phyloP scores from a whole-genome alignment of 1,140 invertebrate genomes.

The Dinothrombium tinctorium region DNA sequence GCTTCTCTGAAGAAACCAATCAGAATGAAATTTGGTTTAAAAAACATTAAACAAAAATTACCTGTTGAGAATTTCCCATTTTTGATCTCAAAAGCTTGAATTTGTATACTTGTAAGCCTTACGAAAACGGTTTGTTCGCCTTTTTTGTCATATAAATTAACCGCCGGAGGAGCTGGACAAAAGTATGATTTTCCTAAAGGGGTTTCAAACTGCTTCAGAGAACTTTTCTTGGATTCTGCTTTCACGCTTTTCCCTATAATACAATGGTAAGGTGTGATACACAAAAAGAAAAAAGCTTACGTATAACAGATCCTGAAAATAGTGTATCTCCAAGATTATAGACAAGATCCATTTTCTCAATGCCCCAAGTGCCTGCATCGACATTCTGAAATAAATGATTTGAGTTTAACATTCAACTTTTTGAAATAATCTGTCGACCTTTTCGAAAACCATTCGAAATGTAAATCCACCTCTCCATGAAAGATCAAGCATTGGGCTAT shows the following conservation, averaged over 20 bases:
- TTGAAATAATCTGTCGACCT: constrained; percentile 1
- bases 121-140: constrained; percentile 17
- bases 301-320: constrained; percentile 15
- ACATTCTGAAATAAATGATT: neutral
- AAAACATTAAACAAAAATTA: constrained; percentile 13
- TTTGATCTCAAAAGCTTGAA: constrained; percentile 39
- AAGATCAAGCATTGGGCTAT: constrained; percentile 11
- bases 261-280: no score
- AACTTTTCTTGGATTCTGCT: constrained; percentile 11
- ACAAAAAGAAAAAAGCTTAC: no score
- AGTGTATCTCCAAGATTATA: constrained; percentile 17
- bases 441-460: constrained; percentile 12
- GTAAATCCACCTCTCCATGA: constrained; percentile 13
- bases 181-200: constrained; percentile 57
- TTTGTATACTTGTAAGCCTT: constrained; percentile 26
- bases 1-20: constrained; percentile 15
- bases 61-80: constrained; percentile 33
- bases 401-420: neutral
- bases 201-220: constrained; percentile 42
- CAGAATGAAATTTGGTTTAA: no score
- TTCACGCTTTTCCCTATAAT: constrained; percentile 12
- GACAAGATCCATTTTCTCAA: constrained; percentile 15
- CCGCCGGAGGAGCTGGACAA: constrained; percentile 25
- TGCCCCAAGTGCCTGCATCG: constrained; percentile 13
- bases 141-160: constrained; percentile 14